Evolutionary conservation across 1,140 invertebrate genomes (phyloP), one percentile per base, ranked within the genome.

Genomic region (Mizuhopecten yessoensis): DNA sequence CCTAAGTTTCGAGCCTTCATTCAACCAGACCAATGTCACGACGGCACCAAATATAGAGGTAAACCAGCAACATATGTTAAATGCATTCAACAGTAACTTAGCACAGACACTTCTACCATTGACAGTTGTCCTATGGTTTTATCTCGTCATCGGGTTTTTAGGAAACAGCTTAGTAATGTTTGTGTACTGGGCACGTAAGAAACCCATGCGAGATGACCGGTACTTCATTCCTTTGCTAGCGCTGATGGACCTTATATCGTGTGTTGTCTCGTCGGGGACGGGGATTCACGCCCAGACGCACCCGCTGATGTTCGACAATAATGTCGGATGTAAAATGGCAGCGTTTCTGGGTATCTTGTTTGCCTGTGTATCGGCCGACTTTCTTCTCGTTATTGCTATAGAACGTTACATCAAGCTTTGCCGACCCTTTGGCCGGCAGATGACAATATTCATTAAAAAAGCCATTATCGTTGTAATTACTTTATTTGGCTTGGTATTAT

Each of bases 201-300:
- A 88, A 20, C 45, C 45, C 13, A 17, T 34, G 15, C 34, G 39
- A 0, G 90, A 87, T 20, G 90, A 90, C 42, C 34, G 90, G 49
- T 90, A 75, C 33, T 90, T 90, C 45, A 87, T 90, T 17, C 90
- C 90, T 0, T 5, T 90, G 0, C 11, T 90, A 29, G 87, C 90
- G 0, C 33, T 90, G 20, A 34, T 88, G 9, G 90, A 90, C 34
- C 29, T 87, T 13, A 7, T 33, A 1, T 87, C 86, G 87, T 90
- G 90, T 34, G 34, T 88, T 5, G 34, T 49, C 23, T 87, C 86
- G 20, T 34, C 42, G 9, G 7, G 10, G 15, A 87, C 33, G 0
- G 42, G 49, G 29, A 34, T 90, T 1, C 34, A 87, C 20, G 86
- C 87, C 10, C 87, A 90, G 23, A 87, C 45, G 17, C 88, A 57